These are phyloP conservation scores for Cavia aperea DNA, from an alignment of 2,113 vertebrate genomes.

Conservation along the genomic window DNA sequence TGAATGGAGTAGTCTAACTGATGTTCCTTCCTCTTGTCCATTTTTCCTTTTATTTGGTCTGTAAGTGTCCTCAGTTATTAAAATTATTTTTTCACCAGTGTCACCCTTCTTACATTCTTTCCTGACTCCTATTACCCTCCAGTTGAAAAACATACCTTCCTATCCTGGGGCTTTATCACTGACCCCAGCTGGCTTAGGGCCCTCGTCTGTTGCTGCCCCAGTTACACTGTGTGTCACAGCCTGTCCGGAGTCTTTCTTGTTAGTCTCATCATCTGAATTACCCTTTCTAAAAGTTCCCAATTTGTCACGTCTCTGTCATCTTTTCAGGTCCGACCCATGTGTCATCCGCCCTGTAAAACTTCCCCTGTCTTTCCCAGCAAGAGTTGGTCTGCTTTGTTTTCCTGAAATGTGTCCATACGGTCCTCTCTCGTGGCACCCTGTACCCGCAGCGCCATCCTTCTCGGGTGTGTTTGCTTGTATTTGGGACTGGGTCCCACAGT, in stretches of 20 bases:
- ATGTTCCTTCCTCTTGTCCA: neutral
- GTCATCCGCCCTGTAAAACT: neutral
- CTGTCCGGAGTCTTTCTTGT: neutral
- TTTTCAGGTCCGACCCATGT: neutral
- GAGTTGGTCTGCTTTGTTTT: neutral
- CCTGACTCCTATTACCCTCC: neutral
- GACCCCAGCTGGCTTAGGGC: neutral
- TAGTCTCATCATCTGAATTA: neutral
- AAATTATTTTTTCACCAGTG: neutral
- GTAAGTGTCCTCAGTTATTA: neutral
- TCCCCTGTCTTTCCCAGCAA: neutral
- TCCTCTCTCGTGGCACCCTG: neutral
- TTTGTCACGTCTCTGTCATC: neutral
- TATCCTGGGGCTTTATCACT: neutral
- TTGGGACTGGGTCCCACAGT: neutral
- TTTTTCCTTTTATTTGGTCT: neutral
- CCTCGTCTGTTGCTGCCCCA: neutral
- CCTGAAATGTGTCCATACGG: neutral
- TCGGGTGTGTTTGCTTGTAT: neutral
- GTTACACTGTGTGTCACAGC: neutral
- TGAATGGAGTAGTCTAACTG: neutral
- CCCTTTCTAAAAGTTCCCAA: neutral
- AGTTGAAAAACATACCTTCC: neutral
- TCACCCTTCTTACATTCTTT: neutral
- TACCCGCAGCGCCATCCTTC: neutral